Base-by-base conservation (phyloP, 2,888 invertebrate genomes). In the Thera obeliscata region DNA sequence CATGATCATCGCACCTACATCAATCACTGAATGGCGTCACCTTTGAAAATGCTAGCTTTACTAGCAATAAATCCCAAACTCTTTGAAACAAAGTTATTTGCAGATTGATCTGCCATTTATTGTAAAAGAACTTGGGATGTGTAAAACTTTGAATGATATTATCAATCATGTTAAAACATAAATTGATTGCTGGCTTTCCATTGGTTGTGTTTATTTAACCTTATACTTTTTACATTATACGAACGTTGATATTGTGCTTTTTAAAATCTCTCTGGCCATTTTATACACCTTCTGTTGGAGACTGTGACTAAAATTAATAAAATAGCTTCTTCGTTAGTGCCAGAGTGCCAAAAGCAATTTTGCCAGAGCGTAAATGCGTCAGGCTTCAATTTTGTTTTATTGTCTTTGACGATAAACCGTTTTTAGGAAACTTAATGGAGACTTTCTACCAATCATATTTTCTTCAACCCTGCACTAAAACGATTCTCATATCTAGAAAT, bases 31-130 rank as follows among this genome's bases (percentile, higher is more conserved):
- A 46, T 49, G 63, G 58, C 35, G 55, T 54, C 55, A 36, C 9
- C 48, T 56, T 50, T 52, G 60, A 22, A 64, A 48, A 67, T 38
- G 33, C 50, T 56, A 36, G n/a, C 22, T 8, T 56, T 43, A 61
- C 43, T 55, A 48, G 33, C 36, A 22, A 57, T 64, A 61, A 58
- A 68, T 68, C 64, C 33, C 46, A 35, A 56, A 56, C 41, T 35
- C 35, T 61, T 50, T 8, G 12, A 8, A 56, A 66, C 52, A 56
- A 59, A 48, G n/a, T 55, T 69, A 38, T 68, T 62, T 65, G 33
- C 46, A 61, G 61, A 67, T 67, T 65, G 61, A 65, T 65, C 65
- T 50, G 55, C 61, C 22, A 61, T 66, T 61, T 43, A 36, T 54
- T 54, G n/a, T 35, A 56, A 63, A 35, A 56, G 48, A 59, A 58